A percentile compares a stretch with the other conserved stretches of the same genome.
Evolutionary conservation across 2,888 invertebrate species (phyloP).

Genomic region (Melipona bicolor): DNA sequence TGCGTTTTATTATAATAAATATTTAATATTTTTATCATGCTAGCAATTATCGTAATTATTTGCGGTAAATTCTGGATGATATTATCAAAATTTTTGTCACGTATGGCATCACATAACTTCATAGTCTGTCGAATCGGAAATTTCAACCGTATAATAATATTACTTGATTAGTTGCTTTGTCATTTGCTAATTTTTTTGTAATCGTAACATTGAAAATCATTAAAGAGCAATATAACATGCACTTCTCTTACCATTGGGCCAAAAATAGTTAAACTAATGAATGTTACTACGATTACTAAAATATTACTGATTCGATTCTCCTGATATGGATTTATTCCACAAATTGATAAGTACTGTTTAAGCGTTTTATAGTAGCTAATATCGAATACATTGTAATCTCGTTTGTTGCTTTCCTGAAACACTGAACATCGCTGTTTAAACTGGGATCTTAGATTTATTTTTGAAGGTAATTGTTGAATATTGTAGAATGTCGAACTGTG

Average conservation of each 20-base stretch:
- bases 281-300: background rate
- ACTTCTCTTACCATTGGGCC: background rate
- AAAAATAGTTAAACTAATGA: background rate
- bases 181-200: background rate
- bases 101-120: background rate
- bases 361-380: background rate
- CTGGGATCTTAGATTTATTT: background rate
- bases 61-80: constrained; percentile 3
- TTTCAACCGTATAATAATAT: background rate
- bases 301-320: background rate
- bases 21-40: background rate
- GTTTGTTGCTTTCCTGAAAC: background rate
- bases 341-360: background rate
- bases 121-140: background rate
- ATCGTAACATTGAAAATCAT: background rate
- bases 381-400: background rate
- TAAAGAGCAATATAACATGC: background rate
- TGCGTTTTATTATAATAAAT: background rate
- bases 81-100: background rate
- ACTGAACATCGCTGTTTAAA: background rate
- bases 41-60: background rate
- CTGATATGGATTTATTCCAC: constrained; percentile 6
- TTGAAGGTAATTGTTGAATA: background rate
- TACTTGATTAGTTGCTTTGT: background rate
- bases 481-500: background rate